Percentiles rank a stretch among this genome's conserved stretches.
Conservation (phyloP, 2,113 vertebrate genomes). For the Vombatus ursinus region DNA sequence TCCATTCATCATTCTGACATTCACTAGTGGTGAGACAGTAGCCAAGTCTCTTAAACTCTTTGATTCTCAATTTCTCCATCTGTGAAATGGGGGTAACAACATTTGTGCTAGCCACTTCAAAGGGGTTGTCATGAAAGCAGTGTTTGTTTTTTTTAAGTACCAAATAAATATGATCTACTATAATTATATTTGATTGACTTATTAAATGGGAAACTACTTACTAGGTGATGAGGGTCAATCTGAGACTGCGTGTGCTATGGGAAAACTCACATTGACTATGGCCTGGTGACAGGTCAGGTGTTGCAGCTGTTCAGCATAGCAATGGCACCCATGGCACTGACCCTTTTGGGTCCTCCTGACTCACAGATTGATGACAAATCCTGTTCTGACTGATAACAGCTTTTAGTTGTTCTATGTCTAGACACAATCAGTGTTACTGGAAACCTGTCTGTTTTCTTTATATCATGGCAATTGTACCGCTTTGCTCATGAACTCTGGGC, state of each 20-base stretch:
- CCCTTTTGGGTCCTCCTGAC: conserved; percentile 44
- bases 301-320: conserved; percentile 35
- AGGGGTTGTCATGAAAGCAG: background rate
- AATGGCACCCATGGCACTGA: conserved; percentile 59
- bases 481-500: conserved; percentile 70
- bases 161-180: background rate
- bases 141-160: background rate
- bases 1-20: background rate
- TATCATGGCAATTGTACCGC: conserved; percentile 69
- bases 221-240: background rate
- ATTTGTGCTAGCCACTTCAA: background rate
- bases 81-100: background rate
- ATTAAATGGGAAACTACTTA: background rate
- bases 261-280: background rate
- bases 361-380: conserved; percentile 70
- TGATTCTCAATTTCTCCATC: background rate
- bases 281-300: background rate
- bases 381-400: conserved; percentile 51
- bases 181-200: background rate
- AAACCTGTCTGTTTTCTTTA: conserved; percentile 73
- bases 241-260: background rate
- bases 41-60: background rate
- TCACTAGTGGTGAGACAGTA: background rate
- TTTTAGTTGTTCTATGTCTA: conserved; percentile 74
- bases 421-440: conserved; percentile 73